Evolutionary conservation across 2,888 invertebrate species (phyloP).

Genomic region (Crematogaster levior): DNA sequence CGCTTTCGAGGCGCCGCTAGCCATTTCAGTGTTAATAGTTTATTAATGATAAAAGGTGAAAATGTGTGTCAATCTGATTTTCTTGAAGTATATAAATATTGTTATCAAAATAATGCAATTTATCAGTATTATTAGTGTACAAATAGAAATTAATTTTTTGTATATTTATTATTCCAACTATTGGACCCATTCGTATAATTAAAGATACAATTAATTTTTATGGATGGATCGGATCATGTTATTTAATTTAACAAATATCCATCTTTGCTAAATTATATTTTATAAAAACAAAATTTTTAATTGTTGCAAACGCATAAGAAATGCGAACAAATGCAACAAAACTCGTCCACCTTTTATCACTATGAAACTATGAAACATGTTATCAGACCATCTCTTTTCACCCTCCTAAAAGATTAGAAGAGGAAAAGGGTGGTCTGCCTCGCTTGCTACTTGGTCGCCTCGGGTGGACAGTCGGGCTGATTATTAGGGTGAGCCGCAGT

Average conservation of each 20-base stretch:
- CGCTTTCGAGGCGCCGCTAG: slow-evolving; percentile 36
- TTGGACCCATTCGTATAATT: not conserved
- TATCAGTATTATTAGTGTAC: not conserved
- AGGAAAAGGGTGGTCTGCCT: slow-evolving; percentile 85
- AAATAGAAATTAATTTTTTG: not conserved
- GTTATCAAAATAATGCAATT: not conserved
- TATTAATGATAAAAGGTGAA: slow-evolving; percentile 77
- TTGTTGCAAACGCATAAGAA: not conserved
- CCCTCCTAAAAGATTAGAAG: slow-evolving; percentile 80
- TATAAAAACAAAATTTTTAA: slow-evolving; percentile 3
- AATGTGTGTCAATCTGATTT: slow-evolving; percentile 11
- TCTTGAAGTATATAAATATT: not conserved
- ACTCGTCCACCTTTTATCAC: slow-evolving; percentile 76
- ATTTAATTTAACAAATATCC: not conserved
- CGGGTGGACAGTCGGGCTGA: slow-evolving; percentile 98
- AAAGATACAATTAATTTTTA: slow-evolving; percentile 7
- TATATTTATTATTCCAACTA: not conserved
- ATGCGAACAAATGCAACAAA: not conserved
- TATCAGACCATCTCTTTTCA: slow-evolving; percentile 77
- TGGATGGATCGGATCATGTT: not conserved
- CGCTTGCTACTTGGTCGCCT: slow-evolving; percentile 91
- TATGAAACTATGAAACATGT: slow-evolving; percentile 64
- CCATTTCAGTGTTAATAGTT: slow-evolving; percentile 75
- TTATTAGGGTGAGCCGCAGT: slow-evolving; percentile 95
- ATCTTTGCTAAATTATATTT: not conserved